A percentile compares a stretch with the other conserved stretches of the same genome.
Conservation (phyloP, 2,888 invertebrate genomes). For the Aleiodes leptofemur region DNA sequence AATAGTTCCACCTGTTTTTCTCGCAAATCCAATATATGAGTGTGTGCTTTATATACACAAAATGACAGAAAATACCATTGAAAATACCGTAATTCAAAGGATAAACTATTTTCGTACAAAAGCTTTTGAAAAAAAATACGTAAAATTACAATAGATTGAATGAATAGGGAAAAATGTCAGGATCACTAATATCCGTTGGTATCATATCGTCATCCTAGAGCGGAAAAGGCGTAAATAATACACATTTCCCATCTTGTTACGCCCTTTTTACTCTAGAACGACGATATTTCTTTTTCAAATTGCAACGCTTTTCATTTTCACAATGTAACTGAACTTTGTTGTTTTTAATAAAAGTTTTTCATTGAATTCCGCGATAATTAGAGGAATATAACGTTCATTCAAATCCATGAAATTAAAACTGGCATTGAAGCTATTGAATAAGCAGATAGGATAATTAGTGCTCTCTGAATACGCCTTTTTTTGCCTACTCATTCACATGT, state of each 20-base stretch:
- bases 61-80: constrained; percentile 26
- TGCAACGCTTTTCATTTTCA: neutral
- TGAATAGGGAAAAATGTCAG: neutral
- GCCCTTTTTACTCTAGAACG: too few relatives aligned
- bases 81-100: constrained; percentile 25
- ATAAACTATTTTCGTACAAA: constrained; percentile 41
- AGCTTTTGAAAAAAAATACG: constrained; percentile 40
- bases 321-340: too few relatives aligned
- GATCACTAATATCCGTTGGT: neutral
- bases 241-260: too few relatives aligned
- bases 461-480: too few relatives aligned
- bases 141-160: neutral
- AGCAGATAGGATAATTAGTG: too few relatives aligned
- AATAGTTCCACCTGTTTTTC: constrained; percentile 51
- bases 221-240: too few relatives aligned
- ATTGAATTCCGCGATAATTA: too few relatives aligned
- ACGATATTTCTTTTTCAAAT: neutral
- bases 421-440: too few relatives aligned
- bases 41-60: constrained; percentile 49
- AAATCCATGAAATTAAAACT: too few relatives aligned
- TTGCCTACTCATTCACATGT: neutral
- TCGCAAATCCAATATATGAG: constrained; percentile 54
- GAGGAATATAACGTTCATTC: too few relatives aligned
- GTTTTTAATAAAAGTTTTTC: too few relatives aligned
- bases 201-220: too few relatives aligned